Conservation (phyloP, 2,113 vertebrate genomes). For the Rattus rattus region DNA sequence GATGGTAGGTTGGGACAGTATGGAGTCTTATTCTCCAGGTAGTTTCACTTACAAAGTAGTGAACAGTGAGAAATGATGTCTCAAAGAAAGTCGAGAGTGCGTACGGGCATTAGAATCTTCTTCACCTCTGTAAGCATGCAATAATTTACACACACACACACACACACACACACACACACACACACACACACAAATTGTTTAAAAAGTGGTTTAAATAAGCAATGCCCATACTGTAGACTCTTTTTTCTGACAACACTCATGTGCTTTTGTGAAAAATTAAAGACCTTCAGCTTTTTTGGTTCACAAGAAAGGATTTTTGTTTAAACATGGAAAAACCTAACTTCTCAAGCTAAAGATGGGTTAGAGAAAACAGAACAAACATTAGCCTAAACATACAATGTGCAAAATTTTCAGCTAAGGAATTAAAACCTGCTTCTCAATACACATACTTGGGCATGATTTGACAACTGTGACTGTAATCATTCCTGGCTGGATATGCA, state of each 20-base stretch:
- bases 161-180: neutral
- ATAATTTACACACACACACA: neutral
- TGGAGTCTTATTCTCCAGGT: neutral
- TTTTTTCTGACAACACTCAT: neutral
- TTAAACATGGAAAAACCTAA: neutral
- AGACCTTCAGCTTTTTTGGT: neutral
- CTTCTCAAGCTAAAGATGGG: neutral
- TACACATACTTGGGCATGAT: neutral
- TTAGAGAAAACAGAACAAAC: neutral
- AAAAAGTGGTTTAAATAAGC: neutral
- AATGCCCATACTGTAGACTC: neutral
- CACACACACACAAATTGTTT: neutral
- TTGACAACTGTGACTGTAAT: neutral
- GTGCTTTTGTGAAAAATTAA: neutral
- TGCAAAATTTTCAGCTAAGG: neutral
- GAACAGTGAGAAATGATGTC: neutral
- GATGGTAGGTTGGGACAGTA: neutral
- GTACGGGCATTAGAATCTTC: neutral
- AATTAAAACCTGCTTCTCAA: neutral
- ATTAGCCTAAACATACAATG: neutral
- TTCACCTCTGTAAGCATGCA: too few species aligned
- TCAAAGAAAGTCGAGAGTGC: neutral
- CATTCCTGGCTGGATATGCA: neutral
- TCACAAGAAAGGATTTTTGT: neutral
- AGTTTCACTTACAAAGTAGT: neutral